A percentile compares a stretch with the other conserved stretches of the same genome.
These are phyloP conservation scores for Dilophus febrilis DNA, from an alignment of 2,888 invertebrate species.

Conservation along the genomic window DNA sequence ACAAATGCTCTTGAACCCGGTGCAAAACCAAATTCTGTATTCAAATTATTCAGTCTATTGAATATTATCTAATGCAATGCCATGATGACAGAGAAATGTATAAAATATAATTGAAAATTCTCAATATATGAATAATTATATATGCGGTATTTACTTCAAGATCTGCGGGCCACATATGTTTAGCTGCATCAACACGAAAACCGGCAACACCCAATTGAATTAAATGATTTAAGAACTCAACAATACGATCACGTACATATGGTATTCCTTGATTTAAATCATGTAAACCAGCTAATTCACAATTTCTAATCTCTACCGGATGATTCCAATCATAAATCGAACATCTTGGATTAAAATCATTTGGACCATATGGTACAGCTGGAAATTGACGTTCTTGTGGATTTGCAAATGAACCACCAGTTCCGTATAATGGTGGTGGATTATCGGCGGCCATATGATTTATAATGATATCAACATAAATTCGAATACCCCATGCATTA, in stretches of 20 bases:
- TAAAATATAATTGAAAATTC: too few species aligned
- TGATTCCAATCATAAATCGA: slow-evolving; percentile 34
- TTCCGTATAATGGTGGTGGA: slow-evolving; percentile 14
- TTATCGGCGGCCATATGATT: slow-evolving; percentile 56
- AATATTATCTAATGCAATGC: slow-evolving; percentile 29
- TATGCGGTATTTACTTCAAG: slow-evolving; percentile 23
- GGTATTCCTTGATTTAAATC: slow-evolving; percentile 35
- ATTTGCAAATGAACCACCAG: slow-evolving; percentile 29
- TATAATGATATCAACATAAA: slow-evolving; percentile 56
- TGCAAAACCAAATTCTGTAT: slow-evolving; percentile 32
- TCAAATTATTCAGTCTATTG: slow-evolving; percentile 31
- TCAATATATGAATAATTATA: too few species aligned
- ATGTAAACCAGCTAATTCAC: slow-evolving; percentile 27
- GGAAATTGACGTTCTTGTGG: slow-evolving; percentile 32
- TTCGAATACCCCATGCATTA: slow-evolving; percentile 55
- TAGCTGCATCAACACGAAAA: slow-evolving; percentile 35
- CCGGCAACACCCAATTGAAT: slow-evolving; percentile 38
- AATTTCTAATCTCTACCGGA: slow-evolving; percentile 31
- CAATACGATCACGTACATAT: slow-evolving; percentile 31
- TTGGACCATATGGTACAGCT: slow-evolving; percentile 35
- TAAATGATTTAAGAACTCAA: slow-evolving; percentile 33
- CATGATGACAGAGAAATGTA: too few species aligned
- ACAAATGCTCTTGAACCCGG: slow-evolving; percentile 33
- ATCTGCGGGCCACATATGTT: slow-evolving; percentile 39
- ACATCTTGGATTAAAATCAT: slow-evolving; percentile 38